Percentiles rank a stretch among this genome's conserved stretches.
These are phyloP conservation scores for Synanthedon formicaeformis DNA, from an alignment of 2,888 invertebrate genomes.

Conservation along the genomic window DNA sequence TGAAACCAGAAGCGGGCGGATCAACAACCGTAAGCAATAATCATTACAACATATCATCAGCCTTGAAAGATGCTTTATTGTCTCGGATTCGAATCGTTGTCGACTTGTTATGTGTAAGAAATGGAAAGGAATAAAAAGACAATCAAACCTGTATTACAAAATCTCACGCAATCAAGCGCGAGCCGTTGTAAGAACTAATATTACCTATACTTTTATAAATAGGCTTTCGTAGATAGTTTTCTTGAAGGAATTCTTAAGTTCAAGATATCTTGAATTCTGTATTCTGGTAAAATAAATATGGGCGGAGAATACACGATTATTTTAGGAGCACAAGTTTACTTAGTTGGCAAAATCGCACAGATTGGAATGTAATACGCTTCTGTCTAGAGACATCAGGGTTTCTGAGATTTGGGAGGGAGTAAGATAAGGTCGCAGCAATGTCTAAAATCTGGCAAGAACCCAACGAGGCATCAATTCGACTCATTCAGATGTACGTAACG, in stretches of 20 bases:
- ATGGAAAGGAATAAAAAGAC: conserved; percentile 38
- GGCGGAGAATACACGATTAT: too few species aligned
- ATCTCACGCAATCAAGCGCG: conserved; percentile 45
- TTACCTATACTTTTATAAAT: conserved; percentile 30
- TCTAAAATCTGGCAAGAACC: too few species aligned
- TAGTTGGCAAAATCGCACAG: conserved; percentile 1
- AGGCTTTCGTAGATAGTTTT: conserved; percentile 10
- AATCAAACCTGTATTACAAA: conserved; percentile 57
- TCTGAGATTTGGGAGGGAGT: conserved; percentile 3
- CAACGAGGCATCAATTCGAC: too few species aligned
- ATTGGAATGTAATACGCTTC: background rate
- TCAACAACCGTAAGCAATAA: conserved; percentile 61
- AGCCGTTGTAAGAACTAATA: conserved; percentile 29
- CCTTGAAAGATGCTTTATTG: conserved; percentile 62
- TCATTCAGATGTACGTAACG: too few species aligned
- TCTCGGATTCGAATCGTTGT: conserved; percentile 62
- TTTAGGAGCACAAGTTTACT: background rate
- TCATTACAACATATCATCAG: conserved; percentile 62
- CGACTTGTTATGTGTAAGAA: conserved; percentile 54
- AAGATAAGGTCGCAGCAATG: too few species aligned
- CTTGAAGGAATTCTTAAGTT: background rate
- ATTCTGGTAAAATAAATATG: too few species aligned
- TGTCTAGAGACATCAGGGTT: conserved; percentile 8
- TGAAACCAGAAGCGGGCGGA: conserved; percentile 41
- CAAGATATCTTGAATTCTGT: too few species aligned